Evolutionary conservation across 2,797 vertebrate genomes (phyloP).

Genomic region (Melopsittacus undulatus): DNA sequence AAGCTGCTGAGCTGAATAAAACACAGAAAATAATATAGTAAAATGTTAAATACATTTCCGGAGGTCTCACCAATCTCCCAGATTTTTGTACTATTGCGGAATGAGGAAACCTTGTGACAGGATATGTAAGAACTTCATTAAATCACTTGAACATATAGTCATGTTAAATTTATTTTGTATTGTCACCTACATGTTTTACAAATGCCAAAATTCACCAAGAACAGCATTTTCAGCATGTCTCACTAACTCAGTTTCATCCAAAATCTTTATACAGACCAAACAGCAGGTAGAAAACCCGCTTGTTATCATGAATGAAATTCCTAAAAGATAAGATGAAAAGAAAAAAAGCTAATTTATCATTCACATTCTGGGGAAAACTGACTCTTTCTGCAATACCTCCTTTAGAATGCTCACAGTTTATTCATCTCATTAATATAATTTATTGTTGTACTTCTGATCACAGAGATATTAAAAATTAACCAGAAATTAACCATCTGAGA

Average conservation of each 20-base stretch:
- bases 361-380: not conserved
- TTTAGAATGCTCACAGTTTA: not conserved
- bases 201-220: not conserved
- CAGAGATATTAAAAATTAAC: not conserved
- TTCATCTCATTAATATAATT: not conserved
- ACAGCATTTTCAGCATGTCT: not conserved
- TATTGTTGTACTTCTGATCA: not conserved
- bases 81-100: not conserved
- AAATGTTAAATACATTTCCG: not conserved
- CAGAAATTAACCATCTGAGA: not conserved
- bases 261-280: not conserved
- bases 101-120: not conserved
- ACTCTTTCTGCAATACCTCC: not conserved
- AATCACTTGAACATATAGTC: not conserved
- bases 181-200: not conserved
- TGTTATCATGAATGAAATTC: not conserved
- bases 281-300: not conserved
- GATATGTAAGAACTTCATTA: not conserved
- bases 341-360: not conserved
- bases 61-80: not conserved
- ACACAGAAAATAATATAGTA: not conserved
- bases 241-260: not conserved
- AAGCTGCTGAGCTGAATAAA: not conserved
- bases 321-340: not conserved
- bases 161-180: not conserved